These are phyloP conservation scores for Ptychochromis oligacanthus DNA, from an alignment of 2,113 vertebrate species.

Conservation along the genomic window DNA sequence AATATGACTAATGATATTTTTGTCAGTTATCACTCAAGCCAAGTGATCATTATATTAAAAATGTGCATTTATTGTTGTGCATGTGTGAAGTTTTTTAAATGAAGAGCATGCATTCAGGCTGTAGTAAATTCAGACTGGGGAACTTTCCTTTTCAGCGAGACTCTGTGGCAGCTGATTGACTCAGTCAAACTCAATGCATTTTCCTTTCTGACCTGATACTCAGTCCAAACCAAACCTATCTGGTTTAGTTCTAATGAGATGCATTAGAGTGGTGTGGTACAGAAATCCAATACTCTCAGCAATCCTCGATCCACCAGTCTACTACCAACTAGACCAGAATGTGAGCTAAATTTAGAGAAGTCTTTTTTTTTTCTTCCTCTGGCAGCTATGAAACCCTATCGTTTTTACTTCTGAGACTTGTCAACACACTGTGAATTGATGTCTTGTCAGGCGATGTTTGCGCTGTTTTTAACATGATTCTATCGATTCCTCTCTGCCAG, in stretches of 20 bases:
- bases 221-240: conserved; percentile 22
- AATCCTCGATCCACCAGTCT: not conserved
- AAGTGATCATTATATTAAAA: not conserved
- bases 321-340: not conserved
- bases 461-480: conserved; percentile 17
- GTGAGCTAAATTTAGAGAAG: conserved; percentile 17
- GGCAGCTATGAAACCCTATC: conserved; percentile 32
- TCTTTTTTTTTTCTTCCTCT: conserved; percentile 17
- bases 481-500: conserved; percentile 29
- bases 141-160: conserved; percentile 1
- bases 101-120: not conserved
- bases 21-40: not conserved
- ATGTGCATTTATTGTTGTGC: not conserved
- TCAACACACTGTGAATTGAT: conserved; percentile 21
- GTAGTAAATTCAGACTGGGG: not conserved
- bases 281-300: conserved; percentile 44
- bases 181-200: not conserved
- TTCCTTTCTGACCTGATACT: not conserved
- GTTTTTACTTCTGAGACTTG: conserved; percentile 28
- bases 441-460: conserved; percentile 41
- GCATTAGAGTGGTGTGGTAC: conserved; percentile 35
- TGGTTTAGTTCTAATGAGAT: conserved; percentile 37
- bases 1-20: not conserved
- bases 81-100: not conserved
- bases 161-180: not conserved